Percentiles rank a stretch among this genome's conserved stretches.
phyloP scores from a whole-genome alignment of 1,140 invertebrate species.

The Heliconius eleuchia region DNA sequence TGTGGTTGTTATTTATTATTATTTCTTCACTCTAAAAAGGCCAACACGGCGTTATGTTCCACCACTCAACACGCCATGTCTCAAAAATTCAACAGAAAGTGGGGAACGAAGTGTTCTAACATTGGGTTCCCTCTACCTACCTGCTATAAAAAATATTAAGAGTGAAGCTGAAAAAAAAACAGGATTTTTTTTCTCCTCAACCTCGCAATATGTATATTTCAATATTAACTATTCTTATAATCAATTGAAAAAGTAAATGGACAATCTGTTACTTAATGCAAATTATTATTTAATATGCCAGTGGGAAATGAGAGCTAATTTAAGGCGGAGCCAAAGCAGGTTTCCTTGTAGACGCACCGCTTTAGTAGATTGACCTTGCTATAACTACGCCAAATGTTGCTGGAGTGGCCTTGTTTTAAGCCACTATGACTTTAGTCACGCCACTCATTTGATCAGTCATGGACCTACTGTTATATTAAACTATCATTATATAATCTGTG shows the following conservation, averaged over 20 bases:
- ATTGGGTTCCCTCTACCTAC: too few species aligned
- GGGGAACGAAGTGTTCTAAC: too few species aligned
- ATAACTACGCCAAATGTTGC: conserved; percentile 43
- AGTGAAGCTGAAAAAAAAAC: too few species aligned
- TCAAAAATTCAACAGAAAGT: too few species aligned
- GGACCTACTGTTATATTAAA: conserved; percentile 3
- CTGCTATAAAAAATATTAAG: too few species aligned
- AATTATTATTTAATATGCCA: conserved; percentile 12
- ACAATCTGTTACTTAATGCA: conserved; percentile 5
- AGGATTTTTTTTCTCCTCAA: not conserved
- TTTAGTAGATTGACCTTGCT: conserved; percentile 43
- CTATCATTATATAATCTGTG: not conserved
- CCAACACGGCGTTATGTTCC: too few species aligned
- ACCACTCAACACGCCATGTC: too few species aligned
- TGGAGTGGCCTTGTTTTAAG: conserved; percentile 44
- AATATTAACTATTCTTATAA: not conserved
- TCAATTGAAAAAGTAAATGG: not conserved
- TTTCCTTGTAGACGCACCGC: conserved; percentile 28
- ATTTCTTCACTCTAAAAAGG: too few species aligned
- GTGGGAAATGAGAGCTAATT: conserved; percentile 36
- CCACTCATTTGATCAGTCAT: conserved; percentile 33
- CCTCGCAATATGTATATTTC: too few species aligned
- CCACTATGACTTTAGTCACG: conserved; percentile 44
- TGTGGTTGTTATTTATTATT: too few species aligned
- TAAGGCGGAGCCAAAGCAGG: conserved; percentile 39